Evolutionary conservation across 2,888 invertebrate species (phyloP), one percentile per base, ranked within the genome.

Genomic region (Hesperia comma): DNA sequence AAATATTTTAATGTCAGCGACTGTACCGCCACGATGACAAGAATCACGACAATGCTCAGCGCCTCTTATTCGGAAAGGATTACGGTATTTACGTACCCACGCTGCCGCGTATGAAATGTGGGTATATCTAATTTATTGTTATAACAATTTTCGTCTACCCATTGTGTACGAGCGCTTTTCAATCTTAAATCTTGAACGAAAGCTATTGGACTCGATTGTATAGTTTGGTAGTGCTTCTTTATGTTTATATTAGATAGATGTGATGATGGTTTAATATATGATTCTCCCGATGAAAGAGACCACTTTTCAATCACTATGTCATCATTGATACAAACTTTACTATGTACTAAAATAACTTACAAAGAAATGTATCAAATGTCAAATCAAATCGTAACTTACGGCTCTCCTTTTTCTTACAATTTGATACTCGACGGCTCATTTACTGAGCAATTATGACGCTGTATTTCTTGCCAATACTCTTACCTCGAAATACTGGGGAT

Each of bases 11-110:
- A 41, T 41, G 53, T 6, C 4, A 12, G 7, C 32, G 32, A 64
- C 79, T 81, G 82, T 83, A 85, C 85, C 83, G 78, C 78, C 77
- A 78, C 75, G 83, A 87, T 85, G 88, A 84, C 83, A 85, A 75
- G 84, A 84, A 84, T 84, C 86, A 82, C 80, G 81, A 76, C 80
- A 79, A 77, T 79, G 80, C 83, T 83, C 80, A 82, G 80, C 74
- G 80, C 79, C 81, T 83, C 81, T 82, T 82, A 80, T 79, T 74
- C 74, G 74, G 74, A 77, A 77, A 70, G 84, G 88, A 90, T 89
- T 88, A 89, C 79, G 83, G 80, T 83, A 87, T 87, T 87, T 86
- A 86, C 83, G 79, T 82, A 80, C 77, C 64, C 57, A 57, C 57
- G n/a, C 26, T 57, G 58, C 64, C 73, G 58, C 57, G 69, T 63